Percentiles rank a stretch among this genome's conserved stretches.
Conservation (phyloP, 2,888 invertebrate genomes). For the Chloroclysta siterata region DNA sequence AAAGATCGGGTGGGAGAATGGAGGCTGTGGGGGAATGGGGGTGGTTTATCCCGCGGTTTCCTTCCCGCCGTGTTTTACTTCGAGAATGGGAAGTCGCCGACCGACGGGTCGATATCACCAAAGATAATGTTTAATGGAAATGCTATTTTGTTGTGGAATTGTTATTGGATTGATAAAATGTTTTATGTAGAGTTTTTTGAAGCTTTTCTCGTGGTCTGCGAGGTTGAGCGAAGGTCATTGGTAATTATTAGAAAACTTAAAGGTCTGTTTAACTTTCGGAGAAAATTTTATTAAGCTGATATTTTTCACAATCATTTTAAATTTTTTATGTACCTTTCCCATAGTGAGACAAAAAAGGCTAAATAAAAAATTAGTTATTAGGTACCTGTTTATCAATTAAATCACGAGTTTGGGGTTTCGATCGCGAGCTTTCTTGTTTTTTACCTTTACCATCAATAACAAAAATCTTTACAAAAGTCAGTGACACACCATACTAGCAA, state of each 20-base stretch:
- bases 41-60: conserved; percentile 84
- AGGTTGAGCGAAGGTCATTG: too few relatives aligned
- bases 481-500: not conserved
- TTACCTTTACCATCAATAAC: not conserved
- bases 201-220: not conserved
- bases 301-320: too few relatives aligned
- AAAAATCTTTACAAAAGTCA: not conserved
- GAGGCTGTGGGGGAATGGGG: conserved; percentile 50
- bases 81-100: conserved; percentile 84
- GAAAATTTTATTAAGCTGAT: too few relatives aligned
- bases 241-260: too few relatives aligned
- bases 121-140: conserved; percentile 69
- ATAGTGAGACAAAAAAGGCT: too few relatives aligned
- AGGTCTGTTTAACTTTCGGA: too few relatives aligned
- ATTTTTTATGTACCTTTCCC: too few relatives aligned
- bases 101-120: conserved; percentile 83
- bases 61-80: conserved; percentile 85
- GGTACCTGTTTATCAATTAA: not conserved
- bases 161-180: conserved; percentile 9
- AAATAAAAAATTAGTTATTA: not conserved
- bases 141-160: conserved; percentile 40
- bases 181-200: not conserved
- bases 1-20: conserved; percentile 76
- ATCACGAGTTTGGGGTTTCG: not conserved
- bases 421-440: not conserved